Conservation (phyloP, 2,888 invertebrate genomes). For the Pristionchus mayeri region DNA sequence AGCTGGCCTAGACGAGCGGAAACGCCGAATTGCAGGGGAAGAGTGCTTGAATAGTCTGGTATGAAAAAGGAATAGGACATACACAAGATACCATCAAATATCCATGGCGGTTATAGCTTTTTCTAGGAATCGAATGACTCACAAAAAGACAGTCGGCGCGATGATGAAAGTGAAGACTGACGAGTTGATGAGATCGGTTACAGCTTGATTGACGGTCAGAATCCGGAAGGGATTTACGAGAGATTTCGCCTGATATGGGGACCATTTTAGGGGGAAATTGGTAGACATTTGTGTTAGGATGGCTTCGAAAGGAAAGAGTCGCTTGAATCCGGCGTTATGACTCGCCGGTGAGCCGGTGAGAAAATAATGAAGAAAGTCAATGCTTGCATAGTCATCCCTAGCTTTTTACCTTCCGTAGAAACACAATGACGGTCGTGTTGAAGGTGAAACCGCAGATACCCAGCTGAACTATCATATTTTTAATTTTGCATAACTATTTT, state of each 20-base stretch:
- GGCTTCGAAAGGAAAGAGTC: no score
- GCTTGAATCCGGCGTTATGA: no score
- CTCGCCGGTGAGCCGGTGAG: no score
- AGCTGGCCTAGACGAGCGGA: conserved; percentile 27
- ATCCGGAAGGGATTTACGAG: conserved; percentile 26
- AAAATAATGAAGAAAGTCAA: no score
- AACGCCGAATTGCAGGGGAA: neutral
- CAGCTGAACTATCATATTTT: neutral
- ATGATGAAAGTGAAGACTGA: conserved; percentile 31
- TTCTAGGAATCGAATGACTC: neutral
- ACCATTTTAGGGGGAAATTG: neutral
- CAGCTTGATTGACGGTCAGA: conserved; percentile 16
- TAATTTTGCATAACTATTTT: neutral
- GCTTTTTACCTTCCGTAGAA: conserved; percentile 6
- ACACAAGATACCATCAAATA: no score
- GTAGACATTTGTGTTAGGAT: no score
- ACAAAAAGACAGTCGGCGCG: conserved; percentile 24
- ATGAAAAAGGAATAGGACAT: no score
- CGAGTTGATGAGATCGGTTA: conserved; percentile 33
- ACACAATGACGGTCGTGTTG: neutral
- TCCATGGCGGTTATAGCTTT: no score
- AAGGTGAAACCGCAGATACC: neutral
- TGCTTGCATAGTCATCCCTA: no score
- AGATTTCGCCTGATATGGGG: neutral
- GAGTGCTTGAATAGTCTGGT: neutral